Percentiles rank a stretch among this genome's conserved stretches.
These are phyloP conservation scores for Enteromius radiatus DNA, from an alignment of 2,797 vertebrate species.

Conservation along the genomic window DNA sequence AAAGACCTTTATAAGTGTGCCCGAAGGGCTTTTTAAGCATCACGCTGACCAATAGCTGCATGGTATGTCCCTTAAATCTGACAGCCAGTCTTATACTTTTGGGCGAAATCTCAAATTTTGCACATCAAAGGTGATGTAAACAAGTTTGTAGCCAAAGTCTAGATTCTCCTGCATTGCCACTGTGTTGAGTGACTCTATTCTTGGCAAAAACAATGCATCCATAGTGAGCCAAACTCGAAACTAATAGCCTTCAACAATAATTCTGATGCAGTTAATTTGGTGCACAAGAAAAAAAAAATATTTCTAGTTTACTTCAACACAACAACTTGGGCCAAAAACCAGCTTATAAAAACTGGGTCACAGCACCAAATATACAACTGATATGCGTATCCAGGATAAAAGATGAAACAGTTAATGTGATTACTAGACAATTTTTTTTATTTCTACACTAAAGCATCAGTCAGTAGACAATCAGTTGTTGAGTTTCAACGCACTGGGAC, in stretches of 20 bases:
- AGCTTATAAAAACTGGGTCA: conserved; percentile 55
- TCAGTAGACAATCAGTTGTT: conserved; percentile 55
- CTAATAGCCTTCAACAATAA: conserved; percentile 3
- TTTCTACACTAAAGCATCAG: conserved; percentile 35
- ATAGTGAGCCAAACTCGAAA: too few relatives aligned
- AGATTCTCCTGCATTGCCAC: background rate
- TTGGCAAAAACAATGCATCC: too few relatives aligned
- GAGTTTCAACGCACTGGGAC: conserved; percentile 53
- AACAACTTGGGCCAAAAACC: conserved; percentile 40
- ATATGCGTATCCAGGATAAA: conserved; percentile 43
- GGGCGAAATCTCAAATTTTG: conserved; percentile 61
- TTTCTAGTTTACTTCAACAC: conserved; percentile 51
- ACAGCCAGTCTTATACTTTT: conserved; percentile 61
- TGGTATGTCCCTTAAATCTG: conserved; percentile 56
- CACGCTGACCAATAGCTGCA: conserved; percentile 58
- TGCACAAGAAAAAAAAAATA: conserved; percentile 20
- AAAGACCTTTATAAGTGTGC: conserved; percentile 71
- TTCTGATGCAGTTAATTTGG: conserved; percentile 1
- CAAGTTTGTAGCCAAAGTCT: conserved; percentile 7
- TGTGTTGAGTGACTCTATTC: background rate
- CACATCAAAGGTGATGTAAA: conserved; percentile 46
- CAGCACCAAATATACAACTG: conserved; percentile 43
- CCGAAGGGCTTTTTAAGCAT: conserved; percentile 64
- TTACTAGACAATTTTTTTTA: conserved; percentile 16
- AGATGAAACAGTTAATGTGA: background rate